These are phyloP conservation scores for Pristionchus mayeri DNA, from an alignment of 2,888 invertebrate species.

Conservation along the genomic window DNA sequence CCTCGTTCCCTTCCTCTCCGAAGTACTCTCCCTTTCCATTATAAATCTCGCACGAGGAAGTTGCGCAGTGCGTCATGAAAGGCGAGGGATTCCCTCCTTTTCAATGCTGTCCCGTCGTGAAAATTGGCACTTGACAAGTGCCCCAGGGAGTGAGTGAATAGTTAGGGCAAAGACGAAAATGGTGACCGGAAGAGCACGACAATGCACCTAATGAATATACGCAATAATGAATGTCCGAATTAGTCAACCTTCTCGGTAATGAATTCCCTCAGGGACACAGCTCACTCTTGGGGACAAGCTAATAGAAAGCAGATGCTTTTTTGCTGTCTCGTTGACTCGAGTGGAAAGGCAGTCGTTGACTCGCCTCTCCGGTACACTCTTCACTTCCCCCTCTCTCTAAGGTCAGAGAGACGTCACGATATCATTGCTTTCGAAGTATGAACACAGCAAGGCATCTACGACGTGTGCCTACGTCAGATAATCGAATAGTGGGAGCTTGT, in stretches of 20 bases:
- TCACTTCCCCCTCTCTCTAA: no score
- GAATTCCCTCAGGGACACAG: no score
- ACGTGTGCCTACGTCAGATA: constrained; percentile 18
- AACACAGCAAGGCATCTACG: no score
- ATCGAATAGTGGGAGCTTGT: background rate
- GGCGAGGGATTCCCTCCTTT: background rate
- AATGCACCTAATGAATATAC: no score
- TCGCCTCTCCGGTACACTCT: no score
- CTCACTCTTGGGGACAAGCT: background rate
- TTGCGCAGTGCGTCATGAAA: constrained; percentile 5
- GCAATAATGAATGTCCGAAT: background rate
- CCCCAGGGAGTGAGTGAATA: background rate
- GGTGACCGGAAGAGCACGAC: no score
- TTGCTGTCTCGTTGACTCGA: background rate
- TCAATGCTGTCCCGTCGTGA: background rate
- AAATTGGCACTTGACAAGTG: constrained; percentile 32
- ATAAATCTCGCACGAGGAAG: background rate
- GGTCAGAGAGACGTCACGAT: no score
- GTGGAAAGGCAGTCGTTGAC: no score
- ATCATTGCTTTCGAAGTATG: no score
- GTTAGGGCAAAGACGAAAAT: no score
- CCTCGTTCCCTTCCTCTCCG: constrained; percentile 12
- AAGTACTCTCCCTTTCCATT: background rate
- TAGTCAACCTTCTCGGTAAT: background rate
- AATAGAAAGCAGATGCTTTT: constrained; percentile 42